Evolutionary conservation across 2,113 vertebrate species (phyloP).

Genomic region (Neodontobutis hainanensis): DNA sequence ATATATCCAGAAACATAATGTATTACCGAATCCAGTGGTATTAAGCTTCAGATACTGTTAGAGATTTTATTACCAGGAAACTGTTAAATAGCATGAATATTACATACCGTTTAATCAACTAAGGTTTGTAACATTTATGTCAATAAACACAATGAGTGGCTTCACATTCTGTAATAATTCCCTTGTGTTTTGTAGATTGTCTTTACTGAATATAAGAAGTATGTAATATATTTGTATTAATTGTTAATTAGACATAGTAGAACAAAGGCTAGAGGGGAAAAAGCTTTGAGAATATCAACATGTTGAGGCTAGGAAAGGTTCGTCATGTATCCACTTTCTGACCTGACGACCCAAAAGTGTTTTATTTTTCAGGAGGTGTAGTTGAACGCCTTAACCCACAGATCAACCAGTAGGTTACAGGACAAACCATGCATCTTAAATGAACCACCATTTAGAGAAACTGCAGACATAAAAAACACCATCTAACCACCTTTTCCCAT

Average conservation of each 20-base stretch:
- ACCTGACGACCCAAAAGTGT: conserved; percentile 4
- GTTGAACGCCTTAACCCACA: background rate
- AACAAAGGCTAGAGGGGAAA: background rate
- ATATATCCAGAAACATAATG: too few relatives aligned
- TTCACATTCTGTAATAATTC: background rate
- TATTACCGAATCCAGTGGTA: too few relatives aligned
- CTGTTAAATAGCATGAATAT: too few relatives aligned
- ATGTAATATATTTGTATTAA: background rate
- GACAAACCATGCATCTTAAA: background rate
- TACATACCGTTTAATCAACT: too few relatives aligned
- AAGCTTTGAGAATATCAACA: background rate
- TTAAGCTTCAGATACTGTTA: too few relatives aligned
- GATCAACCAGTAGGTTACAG: background rate
- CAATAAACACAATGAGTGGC: too few relatives aligned
- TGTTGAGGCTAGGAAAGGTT: background rate
- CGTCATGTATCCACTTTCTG: background rate
- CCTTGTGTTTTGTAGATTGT: background rate
- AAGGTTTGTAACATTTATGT: too few relatives aligned
- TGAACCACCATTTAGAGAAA: background rate
- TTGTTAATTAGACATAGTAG: background rate
- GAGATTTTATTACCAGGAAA: too few relatives aligned
- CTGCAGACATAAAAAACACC: background rate
- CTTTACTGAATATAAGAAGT: too few relatives aligned
- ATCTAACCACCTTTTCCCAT: background rate
- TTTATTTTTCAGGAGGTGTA: conserved; percentile 5